A percentile compares a stretch with the other conserved stretches of the same genome.
Conservation (phyloP, 2,797 vertebrate genomes). For the Intellagama lesueurii region DNA sequence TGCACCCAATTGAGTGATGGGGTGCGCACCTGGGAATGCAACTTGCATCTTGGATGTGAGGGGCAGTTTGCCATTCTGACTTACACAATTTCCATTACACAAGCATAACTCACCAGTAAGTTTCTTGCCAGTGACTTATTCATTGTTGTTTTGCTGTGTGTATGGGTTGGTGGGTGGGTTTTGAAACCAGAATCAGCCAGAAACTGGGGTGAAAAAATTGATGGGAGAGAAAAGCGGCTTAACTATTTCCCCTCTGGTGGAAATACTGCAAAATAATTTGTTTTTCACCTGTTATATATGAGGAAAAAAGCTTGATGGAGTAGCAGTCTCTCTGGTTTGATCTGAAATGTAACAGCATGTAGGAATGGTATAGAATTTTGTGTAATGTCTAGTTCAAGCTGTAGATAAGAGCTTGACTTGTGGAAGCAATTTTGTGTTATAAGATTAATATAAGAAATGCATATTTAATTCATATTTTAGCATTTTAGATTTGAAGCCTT, state of each 20-base stretch:
- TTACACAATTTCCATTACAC: too few relatives aligned
- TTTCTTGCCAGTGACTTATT: too few relatives aligned
- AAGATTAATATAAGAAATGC: background rate
- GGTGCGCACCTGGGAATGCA: too few relatives aligned
- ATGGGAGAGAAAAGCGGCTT: background rate
- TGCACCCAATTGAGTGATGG: too few relatives aligned
- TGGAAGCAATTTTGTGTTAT: background rate
- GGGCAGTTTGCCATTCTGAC: too few relatives aligned
- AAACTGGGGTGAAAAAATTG: background rate
- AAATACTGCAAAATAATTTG: background rate
- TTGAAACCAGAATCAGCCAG: background rate
- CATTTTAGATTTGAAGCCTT: background rate
- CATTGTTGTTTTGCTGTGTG: too few relatives aligned
- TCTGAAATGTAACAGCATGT: background rate
- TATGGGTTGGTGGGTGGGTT: too few relatives aligned
- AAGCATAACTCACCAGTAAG: too few relatives aligned
- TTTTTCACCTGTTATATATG: background rate
- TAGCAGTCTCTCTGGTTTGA: background rate
- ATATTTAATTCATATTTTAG: background rate
- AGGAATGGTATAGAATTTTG: background rate
- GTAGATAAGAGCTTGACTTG: background rate
- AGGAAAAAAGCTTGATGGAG: background rate
- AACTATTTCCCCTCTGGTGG: background rate
- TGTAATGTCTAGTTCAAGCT: background rate
- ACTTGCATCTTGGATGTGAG: too few relatives aligned